A percentile compares a stretch with the other conserved stretches of the same genome.
Evolutionary conservation across 1,140 invertebrate genomes (phyloP).

Genomic region (Mercenaria mercenaria): DNA sequence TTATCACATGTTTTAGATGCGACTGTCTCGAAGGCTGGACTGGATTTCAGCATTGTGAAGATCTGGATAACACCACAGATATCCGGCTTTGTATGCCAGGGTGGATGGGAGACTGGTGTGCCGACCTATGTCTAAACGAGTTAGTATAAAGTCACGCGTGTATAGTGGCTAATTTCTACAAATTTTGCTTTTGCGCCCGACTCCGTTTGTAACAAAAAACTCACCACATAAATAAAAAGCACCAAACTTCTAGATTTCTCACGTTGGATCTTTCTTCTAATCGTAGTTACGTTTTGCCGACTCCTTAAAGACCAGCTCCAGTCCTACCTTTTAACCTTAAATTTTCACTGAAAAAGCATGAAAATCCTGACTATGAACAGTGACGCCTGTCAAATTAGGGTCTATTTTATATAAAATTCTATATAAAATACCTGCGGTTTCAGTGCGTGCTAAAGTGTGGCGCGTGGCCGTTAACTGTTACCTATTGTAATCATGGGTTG

Average conservation of each 20-base stretch:
- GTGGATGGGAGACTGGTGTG: not conserved
- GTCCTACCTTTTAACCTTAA: no score
- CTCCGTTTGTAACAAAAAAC: not conserved
- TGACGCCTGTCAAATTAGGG: no score
- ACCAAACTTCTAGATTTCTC: no score
- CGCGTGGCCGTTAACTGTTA: no score
- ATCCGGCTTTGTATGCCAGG: not conserved
- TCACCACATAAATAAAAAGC: not conserved
- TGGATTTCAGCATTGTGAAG: not conserved
- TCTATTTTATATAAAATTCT: no score
- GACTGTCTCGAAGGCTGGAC: not conserved
- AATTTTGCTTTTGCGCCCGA: not conserved
- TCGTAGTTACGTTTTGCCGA: not conserved
- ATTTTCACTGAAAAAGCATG: no score
- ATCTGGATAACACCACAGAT: not conserved
- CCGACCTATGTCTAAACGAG: not conserved
- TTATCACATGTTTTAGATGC: not conserved
- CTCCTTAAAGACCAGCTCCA: no score
- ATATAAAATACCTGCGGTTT: no score
- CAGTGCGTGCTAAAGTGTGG: no score
- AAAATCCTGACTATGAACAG: no score
- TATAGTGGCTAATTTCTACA: not conserved
- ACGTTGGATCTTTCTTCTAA: no score
- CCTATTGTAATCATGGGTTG: no score
- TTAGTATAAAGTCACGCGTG: not conserved